A percentile compares a stretch with the other conserved stretches of the same genome.
phyloP scores from a whole-genome alignment of 92 coral and sea anemone species.

The Hydrozoanthus gracilis region DNA sequence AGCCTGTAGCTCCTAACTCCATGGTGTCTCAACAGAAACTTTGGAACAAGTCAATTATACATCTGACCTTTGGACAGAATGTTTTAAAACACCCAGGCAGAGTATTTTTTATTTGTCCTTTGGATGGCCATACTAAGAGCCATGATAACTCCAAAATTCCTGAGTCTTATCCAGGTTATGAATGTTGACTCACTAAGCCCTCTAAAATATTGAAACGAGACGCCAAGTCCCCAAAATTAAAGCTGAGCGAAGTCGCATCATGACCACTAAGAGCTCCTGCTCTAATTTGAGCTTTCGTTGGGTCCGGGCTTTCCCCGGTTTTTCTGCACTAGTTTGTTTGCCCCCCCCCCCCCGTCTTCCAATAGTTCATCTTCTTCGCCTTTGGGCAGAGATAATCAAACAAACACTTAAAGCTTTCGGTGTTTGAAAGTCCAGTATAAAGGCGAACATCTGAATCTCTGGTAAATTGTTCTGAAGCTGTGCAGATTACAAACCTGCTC shows the following conservation, averaged over 20 bases:
- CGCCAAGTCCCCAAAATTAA: conserved; percentile 31
- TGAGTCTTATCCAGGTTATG: conserved; percentile 40
- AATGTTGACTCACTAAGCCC: conserved; percentile 32
- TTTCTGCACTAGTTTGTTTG: conserved; percentile 40
- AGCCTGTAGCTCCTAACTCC: conserved; percentile 27
- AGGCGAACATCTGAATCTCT: conserved; percentile 32
- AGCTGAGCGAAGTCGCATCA: conserved; percentile 47
- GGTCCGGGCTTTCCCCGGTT: conserved; percentile 39
- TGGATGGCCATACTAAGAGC: conserved; percentile 46
- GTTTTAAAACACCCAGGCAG: conserved; percentile 34
- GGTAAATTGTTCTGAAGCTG: conserved; percentile 46
- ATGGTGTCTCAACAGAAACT: conserved; percentile 44
- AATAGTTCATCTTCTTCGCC: conserved; percentile 54
- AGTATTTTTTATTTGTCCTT: conserved; percentile 15
- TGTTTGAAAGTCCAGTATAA: conserved; percentile 50
- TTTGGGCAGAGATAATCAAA: conserved; percentile 47
- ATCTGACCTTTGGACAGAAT: conserved; percentile 20
- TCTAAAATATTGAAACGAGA: conserved; percentile 34
- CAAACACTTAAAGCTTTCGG: conserved; percentile 46
- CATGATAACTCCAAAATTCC: conserved; percentile 27
- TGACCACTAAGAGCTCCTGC: conserved; percentile 29
- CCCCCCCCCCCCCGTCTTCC: conserved; percentile 52
- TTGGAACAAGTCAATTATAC: conserved; percentile 48
- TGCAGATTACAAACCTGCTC: conserved; percentile 27
- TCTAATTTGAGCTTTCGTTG: conserved; percentile 31